A percentile compares a stretch with the other conserved stretches of the same genome.
Conservation (phyloP, 1,140 invertebrate species). For the Muscidifurax raptorellus region DNA sequence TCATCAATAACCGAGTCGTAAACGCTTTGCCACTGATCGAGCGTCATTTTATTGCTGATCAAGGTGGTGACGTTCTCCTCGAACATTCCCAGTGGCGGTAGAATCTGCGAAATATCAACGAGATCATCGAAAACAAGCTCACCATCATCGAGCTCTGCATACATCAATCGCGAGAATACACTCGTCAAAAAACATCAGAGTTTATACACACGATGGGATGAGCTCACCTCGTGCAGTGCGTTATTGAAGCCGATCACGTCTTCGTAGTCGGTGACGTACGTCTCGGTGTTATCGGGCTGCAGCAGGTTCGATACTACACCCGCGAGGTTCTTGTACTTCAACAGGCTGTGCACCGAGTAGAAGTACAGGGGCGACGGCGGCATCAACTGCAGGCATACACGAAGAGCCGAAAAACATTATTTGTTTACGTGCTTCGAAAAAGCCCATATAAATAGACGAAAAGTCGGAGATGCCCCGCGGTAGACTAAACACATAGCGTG, state of each 20-base stretch:
- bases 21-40: slow-evolving; percentile 28
- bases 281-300: neutral
- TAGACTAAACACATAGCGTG: too few relatives aligned
- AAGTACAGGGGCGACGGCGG: slow-evolving; percentile 46
- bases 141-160: too few relatives aligned
- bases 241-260: slow-evolving; percentile 47
- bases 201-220: neutral
- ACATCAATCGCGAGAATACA: neutral
- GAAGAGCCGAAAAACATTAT: neutral
- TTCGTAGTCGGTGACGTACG: slow-evolving; percentile 13
- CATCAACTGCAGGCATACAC: slow-evolving; percentile 28
- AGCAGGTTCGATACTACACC: slow-evolving; percentile 24
- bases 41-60: slow-evolving; percentile 33
- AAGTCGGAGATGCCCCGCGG: too few relatives aligned
- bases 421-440: too few relatives aligned
- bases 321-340: slow-evolving; percentile 35
- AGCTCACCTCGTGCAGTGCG: slow-evolving; percentile 36
- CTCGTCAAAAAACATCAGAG: too few relatives aligned
- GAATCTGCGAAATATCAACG: slow-evolving; percentile 19
- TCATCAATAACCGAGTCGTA: slow-evolving; percentile 19
- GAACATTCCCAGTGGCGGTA: slow-evolving; percentile 42
- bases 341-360: slow-evolving; percentile 29
- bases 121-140: neutral
- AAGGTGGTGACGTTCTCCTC: slow-evolving; percentile 40
- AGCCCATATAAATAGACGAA: too few relatives aligned